A percentile compares a stretch with the other conserved stretches of the same genome.
These are phyloP conservation scores for Ianthella basta DNA, from an alignment of 37 sponge, comb jelly and placozoan genomes.

Conservation along the genomic window DNA sequence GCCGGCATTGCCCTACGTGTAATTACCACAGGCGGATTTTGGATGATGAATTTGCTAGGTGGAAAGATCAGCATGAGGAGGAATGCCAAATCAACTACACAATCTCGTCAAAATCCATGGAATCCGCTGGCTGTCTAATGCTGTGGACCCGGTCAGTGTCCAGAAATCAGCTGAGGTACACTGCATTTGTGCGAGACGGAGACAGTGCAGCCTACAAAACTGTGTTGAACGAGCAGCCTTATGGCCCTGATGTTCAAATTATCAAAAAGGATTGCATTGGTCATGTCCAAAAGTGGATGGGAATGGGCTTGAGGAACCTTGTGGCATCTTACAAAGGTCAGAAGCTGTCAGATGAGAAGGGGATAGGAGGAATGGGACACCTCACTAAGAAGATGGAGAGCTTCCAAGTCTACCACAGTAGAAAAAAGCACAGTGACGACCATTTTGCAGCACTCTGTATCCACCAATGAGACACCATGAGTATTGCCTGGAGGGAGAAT, in stretches of 20 bases:
- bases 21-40: too few relatives aligned
- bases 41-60: too few relatives aligned
- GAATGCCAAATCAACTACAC: too few relatives aligned
- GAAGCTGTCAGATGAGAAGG: conserved; percentile 28
- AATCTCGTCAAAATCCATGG: too few relatives aligned
- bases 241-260: conserved; percentile 29
- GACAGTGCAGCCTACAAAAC: not conserved
- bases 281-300: conserved; percentile 48
- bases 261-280: conserved; percentile 46
- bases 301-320: conserved; percentile 36
- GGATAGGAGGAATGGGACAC: conserved; percentile 44
- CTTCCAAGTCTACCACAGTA: not conserved
- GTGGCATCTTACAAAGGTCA: conserved; percentile 20
- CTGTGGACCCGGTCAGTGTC: too few relatives aligned
- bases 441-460: not conserved
- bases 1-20: too few relatives aligned
- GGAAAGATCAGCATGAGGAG: too few relatives aligned
- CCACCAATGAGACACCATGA: not conserved
- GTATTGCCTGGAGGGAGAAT: too few relatives aligned
- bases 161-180: too few relatives aligned
- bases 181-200: too few relatives aligned
- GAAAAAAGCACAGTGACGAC: not conserved
- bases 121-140: too few relatives aligned
- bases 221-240: conserved; percentile 27
- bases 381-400: conserved; percentile 19